These are phyloP conservation scores for Oncorhynchus keta DNA, from an alignment of 2,113 vertebrate species.

Conservation along the genomic window DNA sequence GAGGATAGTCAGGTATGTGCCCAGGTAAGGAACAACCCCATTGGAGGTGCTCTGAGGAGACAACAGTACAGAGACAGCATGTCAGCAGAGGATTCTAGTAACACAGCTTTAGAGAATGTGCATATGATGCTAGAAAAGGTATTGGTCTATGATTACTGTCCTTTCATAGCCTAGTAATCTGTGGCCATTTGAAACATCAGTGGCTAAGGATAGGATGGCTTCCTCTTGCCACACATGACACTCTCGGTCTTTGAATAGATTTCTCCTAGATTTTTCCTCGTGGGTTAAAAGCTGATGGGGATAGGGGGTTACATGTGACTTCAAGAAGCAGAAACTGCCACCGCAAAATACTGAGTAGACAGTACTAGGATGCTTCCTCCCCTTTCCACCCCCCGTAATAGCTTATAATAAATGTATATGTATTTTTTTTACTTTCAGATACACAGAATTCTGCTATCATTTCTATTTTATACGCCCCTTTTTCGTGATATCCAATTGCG, in stretches of 20 bases:
- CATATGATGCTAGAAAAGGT: constrained; percentile 50
- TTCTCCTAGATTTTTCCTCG: neutral
- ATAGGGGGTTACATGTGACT: neutral
- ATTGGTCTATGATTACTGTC: constrained; percentile 62
- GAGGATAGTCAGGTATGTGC: constrained; percentile 85
- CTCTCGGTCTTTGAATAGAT: too few relatives aligned
- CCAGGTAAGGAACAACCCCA: constrained; percentile 84
- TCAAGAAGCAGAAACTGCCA: constrained; percentile 9
- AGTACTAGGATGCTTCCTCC: neutral
- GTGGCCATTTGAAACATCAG: constrained; percentile 36
- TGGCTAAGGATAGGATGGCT: constrained; percentile 58
- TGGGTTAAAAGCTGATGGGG: neutral
- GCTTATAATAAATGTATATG: neutral
- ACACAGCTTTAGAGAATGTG: constrained; percentile 43
- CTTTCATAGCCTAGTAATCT: constrained; percentile 50
- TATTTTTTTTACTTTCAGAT: neutral
- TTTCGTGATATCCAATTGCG: too few relatives aligned
- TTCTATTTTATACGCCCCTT: neutral
- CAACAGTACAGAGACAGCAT: neutral
- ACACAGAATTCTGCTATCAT: neutral
- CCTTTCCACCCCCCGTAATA: neutral
- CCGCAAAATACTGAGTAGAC: neutral
- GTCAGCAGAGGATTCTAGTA: constrained; percentile 14
- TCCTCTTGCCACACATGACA: constrained; percentile 18
- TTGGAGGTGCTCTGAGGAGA: constrained; percentile 61